Percentiles rank a stretch among this genome's conserved stretches.
Evolutionary conservation across 2,113 vertebrate genomes (phyloP).

Genomic region (Callipepla californica): DNA sequence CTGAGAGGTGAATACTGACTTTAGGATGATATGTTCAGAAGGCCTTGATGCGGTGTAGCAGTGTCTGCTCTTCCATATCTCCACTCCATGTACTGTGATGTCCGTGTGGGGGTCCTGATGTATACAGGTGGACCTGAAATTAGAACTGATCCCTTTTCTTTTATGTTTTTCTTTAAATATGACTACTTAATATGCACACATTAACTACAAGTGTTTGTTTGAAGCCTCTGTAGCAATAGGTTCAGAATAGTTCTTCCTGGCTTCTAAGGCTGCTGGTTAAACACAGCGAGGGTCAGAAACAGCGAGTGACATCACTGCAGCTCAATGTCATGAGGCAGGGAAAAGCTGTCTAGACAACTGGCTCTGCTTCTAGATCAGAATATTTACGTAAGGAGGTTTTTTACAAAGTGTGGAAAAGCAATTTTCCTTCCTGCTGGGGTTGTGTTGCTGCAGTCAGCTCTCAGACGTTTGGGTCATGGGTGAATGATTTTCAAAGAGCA

Average conservation of each 20-base stretch:
- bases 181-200: not conserved
- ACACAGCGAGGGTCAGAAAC: not conserved
- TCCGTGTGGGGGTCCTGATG: not conserved
- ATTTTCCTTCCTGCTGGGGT: constrained; percentile 35
- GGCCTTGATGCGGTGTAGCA: not conserved
- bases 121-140: not conserved
- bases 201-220: not conserved
- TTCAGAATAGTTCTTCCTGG: not conserved
- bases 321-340: not conserved
- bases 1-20: not conserved
- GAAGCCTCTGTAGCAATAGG: not conserved
- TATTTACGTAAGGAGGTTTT: not conserved
- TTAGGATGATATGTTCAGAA: not conserved
- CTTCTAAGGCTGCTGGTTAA: not conserved
- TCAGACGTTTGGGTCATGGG: constrained; percentile 11
- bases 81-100: not conserved
- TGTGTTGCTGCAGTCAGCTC: constrained; percentile 30
- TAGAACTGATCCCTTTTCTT: not conserved
- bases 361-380: not conserved
- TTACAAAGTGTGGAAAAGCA: constrained; percentile 40
- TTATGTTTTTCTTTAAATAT: not conserved
- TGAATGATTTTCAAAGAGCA: constrained; percentile 41
- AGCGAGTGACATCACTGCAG: not conserved
- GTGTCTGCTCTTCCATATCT: rapidly evolving
- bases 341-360: not conserved